phyloP scores from a whole-genome alignment of 2,888 invertebrate genomes.

The Amblyteles armatorius region DNA sequence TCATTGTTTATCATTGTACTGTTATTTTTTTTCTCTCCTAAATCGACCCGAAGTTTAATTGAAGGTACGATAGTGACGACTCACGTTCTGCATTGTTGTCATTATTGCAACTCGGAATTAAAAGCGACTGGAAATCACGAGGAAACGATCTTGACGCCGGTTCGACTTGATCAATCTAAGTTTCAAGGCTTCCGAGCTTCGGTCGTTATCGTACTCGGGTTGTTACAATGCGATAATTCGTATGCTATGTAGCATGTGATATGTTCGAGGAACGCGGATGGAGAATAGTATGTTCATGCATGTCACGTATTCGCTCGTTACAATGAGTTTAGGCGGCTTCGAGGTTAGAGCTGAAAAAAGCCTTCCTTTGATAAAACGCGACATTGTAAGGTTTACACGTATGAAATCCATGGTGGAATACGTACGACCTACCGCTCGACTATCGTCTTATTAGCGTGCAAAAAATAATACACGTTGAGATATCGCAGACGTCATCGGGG shows the following conservation, averaged over 20 bases:
- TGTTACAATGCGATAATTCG: not conserved
- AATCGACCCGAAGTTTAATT: no score
- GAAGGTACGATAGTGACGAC: no score
- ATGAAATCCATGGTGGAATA: not conserved
- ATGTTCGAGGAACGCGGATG: not conserved
- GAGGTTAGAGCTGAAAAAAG: not conserved
- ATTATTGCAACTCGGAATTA: not conserved
- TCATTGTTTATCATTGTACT: no score
- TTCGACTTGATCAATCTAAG: constrained; percentile 2
- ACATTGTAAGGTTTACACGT: not conserved
- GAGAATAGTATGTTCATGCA: not conserved
- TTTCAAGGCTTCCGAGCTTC: not conserved
- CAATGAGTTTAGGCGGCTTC: not conserved
- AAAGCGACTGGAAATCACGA: no score
- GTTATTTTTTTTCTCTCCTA: no score
- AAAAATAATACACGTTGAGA: not conserved
- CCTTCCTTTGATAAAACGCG: not conserved
- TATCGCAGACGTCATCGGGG: not conserved
- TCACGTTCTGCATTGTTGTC: no score
- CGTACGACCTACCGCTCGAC: not conserved
- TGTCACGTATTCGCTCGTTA: constrained; percentile 6
- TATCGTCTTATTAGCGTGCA: not conserved
- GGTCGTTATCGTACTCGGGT: not conserved
- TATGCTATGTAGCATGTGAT: not conserved
- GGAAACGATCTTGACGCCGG: not conserved